phyloP scores from a whole-genome alignment of 2,888 invertebrate species.

The Ceramica pisi region DNA sequence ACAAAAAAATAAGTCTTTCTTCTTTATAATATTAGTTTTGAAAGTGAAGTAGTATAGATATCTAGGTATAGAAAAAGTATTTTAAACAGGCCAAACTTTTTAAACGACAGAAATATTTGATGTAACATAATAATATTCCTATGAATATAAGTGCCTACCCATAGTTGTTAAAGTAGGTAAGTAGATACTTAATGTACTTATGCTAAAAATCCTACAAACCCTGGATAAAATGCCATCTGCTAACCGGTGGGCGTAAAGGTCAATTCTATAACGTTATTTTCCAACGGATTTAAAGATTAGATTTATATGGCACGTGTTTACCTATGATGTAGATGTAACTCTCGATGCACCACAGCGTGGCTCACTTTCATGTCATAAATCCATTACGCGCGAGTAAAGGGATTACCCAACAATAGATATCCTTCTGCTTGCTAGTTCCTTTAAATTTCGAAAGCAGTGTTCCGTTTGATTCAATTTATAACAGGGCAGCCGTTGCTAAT shows the following conservation, averaged over 20 bases:
- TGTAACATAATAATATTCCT: background rate
- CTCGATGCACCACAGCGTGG: constrained; percentile 5
- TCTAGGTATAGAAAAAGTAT: too few species aligned
- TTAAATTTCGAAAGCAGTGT: constrained; percentile 63
- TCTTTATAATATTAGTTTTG: too few species aligned
- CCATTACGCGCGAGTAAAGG: constrained; percentile 33
- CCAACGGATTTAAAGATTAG: background rate
- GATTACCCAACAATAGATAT: constrained; percentile 53
- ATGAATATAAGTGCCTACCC: too few species aligned
- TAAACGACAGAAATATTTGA: background rate
- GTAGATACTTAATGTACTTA: background rate
- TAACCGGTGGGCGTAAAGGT: background rate
- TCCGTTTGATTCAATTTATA: constrained; percentile 73
- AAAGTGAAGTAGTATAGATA: too few species aligned
- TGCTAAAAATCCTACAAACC: background rate
- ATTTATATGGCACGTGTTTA: background rate
- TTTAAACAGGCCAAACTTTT: too few species aligned
- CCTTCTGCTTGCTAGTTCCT: constrained; percentile 62
- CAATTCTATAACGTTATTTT: background rate
- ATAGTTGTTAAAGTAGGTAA: background rate
- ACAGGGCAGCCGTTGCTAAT: constrained; percentile 64
- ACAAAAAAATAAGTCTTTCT: too few species aligned
- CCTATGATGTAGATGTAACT: background rate
- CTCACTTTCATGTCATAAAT: constrained; percentile 38
- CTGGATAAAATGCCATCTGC: background rate